Evolutionary conservation across 1,140 invertebrate genomes (phyloP), one percentile per base, ranked within the genome.

Genomic region (Prorops nasuta): DNA sequence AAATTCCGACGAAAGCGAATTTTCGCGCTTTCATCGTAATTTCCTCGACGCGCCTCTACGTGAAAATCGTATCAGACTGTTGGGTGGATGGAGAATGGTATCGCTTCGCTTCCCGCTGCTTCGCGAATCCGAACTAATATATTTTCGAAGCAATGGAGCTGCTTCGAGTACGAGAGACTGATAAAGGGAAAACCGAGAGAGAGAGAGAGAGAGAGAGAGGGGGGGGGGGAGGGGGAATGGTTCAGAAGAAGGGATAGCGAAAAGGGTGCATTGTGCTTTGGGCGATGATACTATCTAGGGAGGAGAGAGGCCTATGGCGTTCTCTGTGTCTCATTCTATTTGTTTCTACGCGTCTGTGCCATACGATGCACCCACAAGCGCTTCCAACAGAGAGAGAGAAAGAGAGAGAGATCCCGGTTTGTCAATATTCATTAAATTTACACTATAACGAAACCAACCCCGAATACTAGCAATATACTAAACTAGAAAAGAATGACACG

Each of bases 381-480:
- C 32, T 31, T 14, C 34, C 4, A 4, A 9, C 20, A 31, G 44
- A 20, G 38, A 39, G 46, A 49, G 35, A 35, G 24, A 28, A 15
- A 2, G 38, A 41, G 15, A 12, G 12, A 16, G 35, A 12, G 31
- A 35, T 19, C 14, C 18, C 21, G 31, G 50, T 62, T 65, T 66
- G 63, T 65, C 63, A 64, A 65, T 66, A 66, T 66, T 66, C 63
- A 62, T 66, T 66, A 66, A 60, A 54, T 62, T 54, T 58, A 44
- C 35, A 41, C 32, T 39, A 34, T 14, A 46, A 45, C 14, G 20
- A 45, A 56, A 56, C n/a, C n/a, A n/a, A n/a, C n/a, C n/a, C n/a
- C n/a, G n/a, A n/a, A n/a, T n/a, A n/a, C n/a, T n/a, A n/a, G n/a
- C n/a, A n/a, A n/a, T n/a, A n/a, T n/a, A n/a, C n/a, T n/a, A n/a